phyloP scores from a whole-genome alignment of 2,113 vertebrate genomes.

The Geococcyx californianus region DNA sequence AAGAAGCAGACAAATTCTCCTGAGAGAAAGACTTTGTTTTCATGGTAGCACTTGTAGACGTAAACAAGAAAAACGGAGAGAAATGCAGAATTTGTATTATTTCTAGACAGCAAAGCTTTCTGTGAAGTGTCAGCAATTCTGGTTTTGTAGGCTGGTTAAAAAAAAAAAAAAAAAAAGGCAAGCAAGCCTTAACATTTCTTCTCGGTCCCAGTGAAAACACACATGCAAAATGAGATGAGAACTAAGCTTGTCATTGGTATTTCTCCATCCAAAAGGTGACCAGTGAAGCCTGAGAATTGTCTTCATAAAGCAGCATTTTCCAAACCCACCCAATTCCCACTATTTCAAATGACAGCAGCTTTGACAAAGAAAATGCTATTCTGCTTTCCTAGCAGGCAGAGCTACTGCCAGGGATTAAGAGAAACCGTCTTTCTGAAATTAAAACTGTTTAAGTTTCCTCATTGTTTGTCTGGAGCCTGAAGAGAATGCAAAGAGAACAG shows the following conservation, averaged over 20 bases:
- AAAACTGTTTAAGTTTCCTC: neutral
- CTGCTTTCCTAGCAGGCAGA: neutral
- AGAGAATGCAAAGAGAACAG: neutral
- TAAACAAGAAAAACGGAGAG: neutral
- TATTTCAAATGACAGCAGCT: neutral
- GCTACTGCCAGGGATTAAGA: neutral
- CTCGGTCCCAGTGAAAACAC: neutral
- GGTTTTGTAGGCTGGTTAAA: neutral
- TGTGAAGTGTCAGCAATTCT: neutral
- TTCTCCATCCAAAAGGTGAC: neutral
- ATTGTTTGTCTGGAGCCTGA: neutral
- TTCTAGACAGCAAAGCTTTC: neutral
- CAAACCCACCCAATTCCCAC: neutral
- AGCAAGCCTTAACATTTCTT: neutral
- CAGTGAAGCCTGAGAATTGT: slow-evolving; percentile 10
- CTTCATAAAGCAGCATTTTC: neutral
- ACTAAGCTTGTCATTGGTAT: neutral
- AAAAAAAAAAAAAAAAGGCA: neutral
- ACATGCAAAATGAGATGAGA: neutral
- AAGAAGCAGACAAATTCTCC: neutral
- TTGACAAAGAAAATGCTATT: slow-evolving; percentile 2
- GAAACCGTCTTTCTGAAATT: neutral
- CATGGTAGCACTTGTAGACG: neutral
- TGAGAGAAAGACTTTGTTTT: neutral
- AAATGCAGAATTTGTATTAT: neutral